A percentile compares a stretch with the other conserved stretches of the same genome.
Evolutionary conservation across 2,113 vertebrate genomes (phyloP).

Genomic region (Atractosteus spatula): DNA sequence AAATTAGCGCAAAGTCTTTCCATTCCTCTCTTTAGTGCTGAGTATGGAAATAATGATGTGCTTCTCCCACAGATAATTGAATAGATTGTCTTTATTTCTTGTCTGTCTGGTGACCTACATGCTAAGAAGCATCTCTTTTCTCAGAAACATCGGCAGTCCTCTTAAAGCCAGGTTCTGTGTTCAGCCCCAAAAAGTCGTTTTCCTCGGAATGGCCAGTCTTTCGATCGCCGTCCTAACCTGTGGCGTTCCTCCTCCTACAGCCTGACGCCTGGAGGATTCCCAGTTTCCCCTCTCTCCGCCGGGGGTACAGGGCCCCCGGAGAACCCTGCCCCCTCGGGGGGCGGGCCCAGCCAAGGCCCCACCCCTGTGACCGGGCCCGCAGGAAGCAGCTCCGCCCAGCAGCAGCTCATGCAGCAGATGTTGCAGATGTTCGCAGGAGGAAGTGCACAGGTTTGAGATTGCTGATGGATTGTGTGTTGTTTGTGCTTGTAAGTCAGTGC

Average conservation of each 20-base stretch:
- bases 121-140: too few species aligned
- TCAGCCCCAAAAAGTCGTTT: too few species aligned
- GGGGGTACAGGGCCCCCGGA: constrained; percentile 41
- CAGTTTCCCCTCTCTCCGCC: constrained; percentile 29
- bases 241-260: constrained; percentile 17
- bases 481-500: neutral
- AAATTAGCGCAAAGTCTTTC: too few species aligned
- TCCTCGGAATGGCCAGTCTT: too few species aligned
- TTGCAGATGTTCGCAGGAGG: constrained; percentile 83
- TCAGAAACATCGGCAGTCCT: too few species aligned
- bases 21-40: too few species aligned
- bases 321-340: constrained; percentile 40
- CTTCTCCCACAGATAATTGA: too few species aligned
- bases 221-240: too few species aligned
- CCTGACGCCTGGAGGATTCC: constrained; percentile 17
- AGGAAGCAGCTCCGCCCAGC: constrained; percentile 73
- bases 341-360: constrained; percentile 25
- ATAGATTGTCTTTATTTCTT: too few species aligned
- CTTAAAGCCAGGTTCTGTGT: too few species aligned
- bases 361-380: constrained; percentile 38
- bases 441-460: constrained; percentile 66
- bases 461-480: constrained; percentile 44
- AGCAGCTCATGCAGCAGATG: constrained; percentile 96
- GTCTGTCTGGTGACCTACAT: too few species aligned
- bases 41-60: too few species aligned